Percentiles rank a stretch among this genome's conserved stretches.
phyloP scores from a whole-genome alignment of 2,888 invertebrate genomes.

The Bhutanitis thaidina region DNA sequence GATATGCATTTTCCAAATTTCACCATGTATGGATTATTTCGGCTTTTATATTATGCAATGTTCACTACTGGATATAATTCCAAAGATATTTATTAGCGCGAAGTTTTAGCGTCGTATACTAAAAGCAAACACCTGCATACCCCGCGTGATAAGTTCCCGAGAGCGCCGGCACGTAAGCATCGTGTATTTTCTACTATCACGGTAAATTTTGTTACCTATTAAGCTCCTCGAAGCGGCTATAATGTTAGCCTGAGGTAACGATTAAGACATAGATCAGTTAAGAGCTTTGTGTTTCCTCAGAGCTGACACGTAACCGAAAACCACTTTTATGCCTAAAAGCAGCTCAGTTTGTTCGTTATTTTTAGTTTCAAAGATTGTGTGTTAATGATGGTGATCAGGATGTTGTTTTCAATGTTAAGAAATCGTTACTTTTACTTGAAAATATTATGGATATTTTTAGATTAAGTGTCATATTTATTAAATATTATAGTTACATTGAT shows the following conservation, averaged over 20 bases:
- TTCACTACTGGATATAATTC: neutral
- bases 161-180: slow-evolving; percentile 67
- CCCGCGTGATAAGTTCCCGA: slow-evolving; percentile 61
- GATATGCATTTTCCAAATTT: too few relatives aligned
- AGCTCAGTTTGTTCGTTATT: too few relatives aligned
- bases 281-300: slow-evolving; percentile 29
- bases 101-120: slow-evolving; percentile 26
- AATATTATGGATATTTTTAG: too few relatives aligned
- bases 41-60: too few relatives aligned
- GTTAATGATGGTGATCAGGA: too few relatives aligned
- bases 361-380: too few relatives aligned
- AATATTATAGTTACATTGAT: too few relatives aligned
- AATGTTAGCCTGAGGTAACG: slow-evolving; percentile 77
- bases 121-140: slow-evolving; percentile 61
- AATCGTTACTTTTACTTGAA: too few relatives aligned
- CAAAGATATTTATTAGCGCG: slow-evolving; percentile 20
- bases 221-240: slow-evolving; percentile 76
- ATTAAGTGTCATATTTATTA: too few relatives aligned
- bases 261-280: slow-evolving; percentile 65
- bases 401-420: too few relatives aligned
- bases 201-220: slow-evolving; percentile 78
- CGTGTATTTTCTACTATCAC: slow-evolving; percentile 76
- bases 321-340: neutral
- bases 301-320: slow-evolving; percentile 22
- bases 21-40: too few relatives aligned